Evolutionary conservation across 2,888 invertebrate species (phyloP).

Genomic region (Morpho achilles): DNA sequence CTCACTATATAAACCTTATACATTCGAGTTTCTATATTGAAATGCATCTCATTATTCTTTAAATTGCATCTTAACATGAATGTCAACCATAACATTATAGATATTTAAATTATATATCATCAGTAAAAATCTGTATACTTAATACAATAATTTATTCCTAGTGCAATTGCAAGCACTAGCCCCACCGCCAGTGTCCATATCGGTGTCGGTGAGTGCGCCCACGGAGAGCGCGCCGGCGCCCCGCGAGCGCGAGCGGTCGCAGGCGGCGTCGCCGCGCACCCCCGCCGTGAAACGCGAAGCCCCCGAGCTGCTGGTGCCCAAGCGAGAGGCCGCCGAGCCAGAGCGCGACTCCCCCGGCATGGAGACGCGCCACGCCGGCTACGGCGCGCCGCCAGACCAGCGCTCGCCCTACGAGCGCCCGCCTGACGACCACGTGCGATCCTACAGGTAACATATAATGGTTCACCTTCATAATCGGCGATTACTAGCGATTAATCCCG

Average conservation of each 20-base stretch:
- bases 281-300: conserved; percentile 70
- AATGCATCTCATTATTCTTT: too few relatives aligned
- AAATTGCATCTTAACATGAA: too few relatives aligned
- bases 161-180: conserved; percentile 41
- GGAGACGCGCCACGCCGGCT: conserved; percentile 83
- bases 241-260: conserved; percentile 36
- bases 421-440: conserved; percentile 80
- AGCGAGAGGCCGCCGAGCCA: conserved; percentile 81
- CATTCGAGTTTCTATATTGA: too few relatives aligned
- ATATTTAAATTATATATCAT: not conserved
- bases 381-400: conserved; percentile 83
- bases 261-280: conserved; percentile 54
- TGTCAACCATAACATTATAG: too few relatives aligned
- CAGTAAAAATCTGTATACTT: not conserved
- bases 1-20: too few relatives aligned
- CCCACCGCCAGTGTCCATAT: conserved; percentile 19
- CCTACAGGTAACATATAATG: conserved; percentile 63
- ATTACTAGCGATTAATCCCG: too few relatives aligned
- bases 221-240: conserved; percentile 36
- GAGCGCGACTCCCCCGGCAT: conserved; percentile 87
- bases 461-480: too few relatives aligned
- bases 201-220: conserved; percentile 31
- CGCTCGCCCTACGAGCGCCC: conserved; percentile 84
- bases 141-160: conserved; percentile 9
- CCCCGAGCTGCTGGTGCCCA: conserved; percentile 82